Evolutionary conservation across 2,797 vertebrate genomes (phyloP).

Genomic region (Lates japonicus): DNA sequence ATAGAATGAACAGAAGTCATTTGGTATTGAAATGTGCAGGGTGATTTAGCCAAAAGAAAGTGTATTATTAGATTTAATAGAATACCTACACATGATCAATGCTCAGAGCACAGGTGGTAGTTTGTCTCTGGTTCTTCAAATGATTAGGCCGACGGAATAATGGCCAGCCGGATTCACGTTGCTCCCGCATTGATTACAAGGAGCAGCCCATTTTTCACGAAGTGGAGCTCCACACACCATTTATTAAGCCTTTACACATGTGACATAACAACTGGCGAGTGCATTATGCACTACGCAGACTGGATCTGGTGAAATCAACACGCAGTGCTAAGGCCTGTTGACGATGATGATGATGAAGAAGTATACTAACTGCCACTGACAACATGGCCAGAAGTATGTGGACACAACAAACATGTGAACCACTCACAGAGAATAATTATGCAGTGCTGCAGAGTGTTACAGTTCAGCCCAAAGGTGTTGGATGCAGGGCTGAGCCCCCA

Average conservation of each 20-base stretch:
- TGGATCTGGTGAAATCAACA: conserved; percentile 38
- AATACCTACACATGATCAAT: conserved; percentile 80
- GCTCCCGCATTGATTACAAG: conserved; percentile 76
- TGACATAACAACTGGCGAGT: conserved; percentile 68
- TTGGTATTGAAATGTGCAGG: conserved; percentile 79
- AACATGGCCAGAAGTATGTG: neutral
- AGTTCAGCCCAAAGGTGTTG: too few species aligned
- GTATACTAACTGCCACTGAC: neutral
- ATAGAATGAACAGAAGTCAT: conserved; percentile 82
- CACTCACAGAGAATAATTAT: too few species aligned
- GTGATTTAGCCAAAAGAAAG: conserved; percentile 78
- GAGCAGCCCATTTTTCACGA: conserved; percentile 75
- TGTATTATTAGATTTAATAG: conserved; percentile 83
- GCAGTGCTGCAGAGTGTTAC: too few species aligned
- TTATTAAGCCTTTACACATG: conserved; percentile 74
- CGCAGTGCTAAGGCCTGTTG: conserved; percentile 16
- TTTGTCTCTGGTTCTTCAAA: conserved; percentile 79
- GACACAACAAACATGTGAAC: neutral
- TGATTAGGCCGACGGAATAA: conserved; percentile 78
- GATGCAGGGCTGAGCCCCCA: neutral
- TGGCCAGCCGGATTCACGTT: conserved; percentile 70
- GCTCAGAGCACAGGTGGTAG: conserved; percentile 76
- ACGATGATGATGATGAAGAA: conserved; percentile 44
- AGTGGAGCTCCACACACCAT: conserved; percentile 51
- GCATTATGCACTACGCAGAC: conserved; percentile 1